Conservation (phyloP, 2,888 invertebrate genomes). For the Dinocampus coccinellae region DNA sequence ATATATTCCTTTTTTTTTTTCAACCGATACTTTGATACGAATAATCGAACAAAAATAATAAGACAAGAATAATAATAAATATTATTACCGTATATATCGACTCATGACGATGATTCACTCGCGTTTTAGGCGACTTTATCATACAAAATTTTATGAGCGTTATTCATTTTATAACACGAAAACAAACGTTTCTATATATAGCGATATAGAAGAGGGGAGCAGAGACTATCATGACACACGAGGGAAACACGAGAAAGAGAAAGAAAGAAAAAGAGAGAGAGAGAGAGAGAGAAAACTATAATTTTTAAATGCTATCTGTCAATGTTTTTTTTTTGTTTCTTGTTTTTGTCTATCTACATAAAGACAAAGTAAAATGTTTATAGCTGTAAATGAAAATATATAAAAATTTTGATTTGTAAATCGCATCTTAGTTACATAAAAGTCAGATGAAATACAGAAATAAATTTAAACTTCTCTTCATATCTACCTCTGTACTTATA, state of each 20-base stretch:
- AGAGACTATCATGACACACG: too few relatives aligned
- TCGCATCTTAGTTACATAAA: conserved; percentile 2
- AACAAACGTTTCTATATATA: background rate
- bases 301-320: too few relatives aligned
- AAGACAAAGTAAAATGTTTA: too few relatives aligned
- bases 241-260: too few relatives aligned
- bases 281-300: too few relatives aligned
- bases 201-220: background rate
- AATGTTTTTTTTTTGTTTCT: too few relatives aligned
- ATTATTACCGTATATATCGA: background rate
- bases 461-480: background rate
- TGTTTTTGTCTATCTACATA: too few relatives aligned
- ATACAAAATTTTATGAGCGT: conserved; percentile 18
- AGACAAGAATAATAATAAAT: too few relatives aligned
- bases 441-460: background rate
- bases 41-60: background rate
- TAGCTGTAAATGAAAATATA: too few relatives aligned
- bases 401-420: too few relatives aligned
- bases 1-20: background rate
- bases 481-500: background rate
- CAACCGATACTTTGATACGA: background rate
- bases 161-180: conserved; percentile 19
- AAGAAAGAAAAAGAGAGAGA: background rate
- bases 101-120: conserved; percentile 17
- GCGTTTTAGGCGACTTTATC: conserved; percentile 9